Evolutionary conservation across 2,888 invertebrate species (phyloP).

Genomic region (Dioctria rufipes): DNA sequence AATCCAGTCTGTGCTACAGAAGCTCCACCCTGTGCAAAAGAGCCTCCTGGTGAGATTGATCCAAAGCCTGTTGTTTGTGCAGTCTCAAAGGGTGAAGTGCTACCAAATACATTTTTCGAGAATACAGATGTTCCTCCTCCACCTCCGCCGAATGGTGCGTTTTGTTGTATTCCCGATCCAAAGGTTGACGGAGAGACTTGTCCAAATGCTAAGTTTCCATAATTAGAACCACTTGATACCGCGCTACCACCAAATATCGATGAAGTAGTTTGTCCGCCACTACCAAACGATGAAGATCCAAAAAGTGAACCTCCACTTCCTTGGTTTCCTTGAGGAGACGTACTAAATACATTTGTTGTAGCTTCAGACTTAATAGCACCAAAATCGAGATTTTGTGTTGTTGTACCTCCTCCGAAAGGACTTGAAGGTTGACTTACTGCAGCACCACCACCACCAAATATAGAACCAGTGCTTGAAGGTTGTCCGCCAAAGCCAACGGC

Average conservation of each 20-base stretch:
- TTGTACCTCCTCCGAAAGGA: constrained; percentile 30
- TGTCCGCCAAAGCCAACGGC: background rate
- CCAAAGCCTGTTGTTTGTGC: constrained; percentile 46
- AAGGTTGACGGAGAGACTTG: constrained; percentile 55
- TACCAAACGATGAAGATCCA: constrained; percentile 58
- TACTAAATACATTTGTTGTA: constrained; percentile 51
- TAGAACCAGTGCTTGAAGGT: constrained; percentile 15
- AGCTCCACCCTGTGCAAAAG: constrained; percentile 64
- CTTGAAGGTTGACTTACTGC: constrained; percentile 24
- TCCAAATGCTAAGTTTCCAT: constrained; percentile 32
- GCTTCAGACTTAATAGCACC: constrained; percentile 17
- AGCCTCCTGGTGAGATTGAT: constrained; percentile 37
- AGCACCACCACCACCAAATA: constrained; percentile 42
- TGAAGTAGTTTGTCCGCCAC: constrained; percentile 50
- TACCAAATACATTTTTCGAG: constrained; percentile 33
- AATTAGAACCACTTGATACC: background rate
- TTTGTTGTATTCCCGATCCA: constrained; percentile 55
- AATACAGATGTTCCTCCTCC: constrained; percentile 38
- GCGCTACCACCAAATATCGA: constrained; percentile 55
- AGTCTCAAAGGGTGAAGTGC: background rate
- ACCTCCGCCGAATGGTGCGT: constrained; percentile 31
- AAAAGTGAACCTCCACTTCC: constrained; percentile 61
- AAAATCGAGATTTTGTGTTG: background rate
- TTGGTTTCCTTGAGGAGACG: background rate
- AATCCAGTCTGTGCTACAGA: constrained; percentile 67